Evolutionary conservation across 2,797 vertebrate species (phyloP), one percentile per base, ranked within the genome.

Genomic region (Clangula hyemalis): DNA sequence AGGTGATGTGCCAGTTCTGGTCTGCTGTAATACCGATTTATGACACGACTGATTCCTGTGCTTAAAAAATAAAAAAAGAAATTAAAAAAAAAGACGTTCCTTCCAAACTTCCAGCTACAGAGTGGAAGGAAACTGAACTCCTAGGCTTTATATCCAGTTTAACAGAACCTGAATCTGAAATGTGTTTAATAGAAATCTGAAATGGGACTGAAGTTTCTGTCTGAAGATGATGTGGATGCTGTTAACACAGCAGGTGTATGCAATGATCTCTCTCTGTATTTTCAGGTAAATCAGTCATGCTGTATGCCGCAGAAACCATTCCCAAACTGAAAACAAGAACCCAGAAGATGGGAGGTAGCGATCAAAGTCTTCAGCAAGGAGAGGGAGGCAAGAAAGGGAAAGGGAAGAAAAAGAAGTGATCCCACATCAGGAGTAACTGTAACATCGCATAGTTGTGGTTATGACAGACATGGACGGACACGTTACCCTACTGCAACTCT

Each of bases 361-460:
- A 99, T 72, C 97, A 97, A 82, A 98, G 96, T 83, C 97, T 99
- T 45, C 99, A 99, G 92, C 99, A 98, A 97, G 98, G 98, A 39
- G 99, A 99, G 14, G 99, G 99, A 68, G 98, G 99, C 54, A 99
- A 99, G 97, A 99, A 99, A 91, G 98, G 98, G 38, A 99, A 99
- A 98, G 99, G 99, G 73, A 99, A 99, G 98, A 99, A 99, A 98
- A 99, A 99, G 96, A 98, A 98, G 84, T 98, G 95, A 98, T 18
- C 18, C 34, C 10, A 6, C 7, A 3, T 28, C 47, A 69, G 75
- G 22, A 81, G 5, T 57, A 13, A 11, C 41, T 20, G 3, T 36
- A 71, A 53, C 6, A 5, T 90, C 7, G 4, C 41, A 10, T 36
- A n/a, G 54, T 30, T 85, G 38, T 89, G 39, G 22, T 85, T 78